Evolutionary conservation across 2,888 invertebrate genomes (phyloP).

Genomic region (Pandemis heparana): DNA sequence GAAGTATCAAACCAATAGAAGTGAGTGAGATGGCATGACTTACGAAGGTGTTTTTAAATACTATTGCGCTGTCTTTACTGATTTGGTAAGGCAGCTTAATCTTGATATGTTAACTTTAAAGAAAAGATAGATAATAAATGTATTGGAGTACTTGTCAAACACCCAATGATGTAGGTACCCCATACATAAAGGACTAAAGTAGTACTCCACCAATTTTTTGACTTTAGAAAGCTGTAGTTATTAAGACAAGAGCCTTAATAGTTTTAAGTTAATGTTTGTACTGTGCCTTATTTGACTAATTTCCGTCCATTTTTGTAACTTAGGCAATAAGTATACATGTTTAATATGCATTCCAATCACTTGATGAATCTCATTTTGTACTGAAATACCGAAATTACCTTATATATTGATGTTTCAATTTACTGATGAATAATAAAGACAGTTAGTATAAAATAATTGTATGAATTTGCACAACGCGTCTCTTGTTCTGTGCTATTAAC

Average conservation of each 20-base stretch:
- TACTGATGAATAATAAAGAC: slow-evolving; percentile 28
- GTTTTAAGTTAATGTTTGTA: slow-evolving; percentile 4
- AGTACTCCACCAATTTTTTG: not conserved
- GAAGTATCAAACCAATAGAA: too few species aligned
- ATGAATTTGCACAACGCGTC: slow-evolving; percentile 24
- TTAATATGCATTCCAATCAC: not conserved
- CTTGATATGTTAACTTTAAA: too few species aligned
- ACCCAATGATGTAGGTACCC: not conserved
- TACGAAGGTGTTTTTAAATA: too few species aligned
- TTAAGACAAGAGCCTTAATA: not conserved
- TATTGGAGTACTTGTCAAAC: not conserved
- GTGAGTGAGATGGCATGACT: too few species aligned
- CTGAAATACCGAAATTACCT: not conserved
- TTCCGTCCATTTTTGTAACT: slow-evolving; percentile 17
- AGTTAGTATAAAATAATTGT: slow-evolving; percentile 17
- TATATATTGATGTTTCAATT: not conserved
- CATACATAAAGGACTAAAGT: not conserved
- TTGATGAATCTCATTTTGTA: slow-evolving; percentile 19
- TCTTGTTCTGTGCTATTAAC: slow-evolving; percentile 19
- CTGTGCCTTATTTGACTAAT: slow-evolving; percentile 4
- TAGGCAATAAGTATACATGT: slow-evolving; percentile 15
- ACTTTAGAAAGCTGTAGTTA: not conserved
- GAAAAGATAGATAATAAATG: not conserved
- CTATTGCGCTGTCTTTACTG: too few species aligned
- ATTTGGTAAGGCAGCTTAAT: too few species aligned